Percentiles rank a stretch among this genome's conserved stretches.
phyloP scores from a whole-genome alignment of 2,113 vertebrate species.

The Aphelocoma coerulescens region DNA sequence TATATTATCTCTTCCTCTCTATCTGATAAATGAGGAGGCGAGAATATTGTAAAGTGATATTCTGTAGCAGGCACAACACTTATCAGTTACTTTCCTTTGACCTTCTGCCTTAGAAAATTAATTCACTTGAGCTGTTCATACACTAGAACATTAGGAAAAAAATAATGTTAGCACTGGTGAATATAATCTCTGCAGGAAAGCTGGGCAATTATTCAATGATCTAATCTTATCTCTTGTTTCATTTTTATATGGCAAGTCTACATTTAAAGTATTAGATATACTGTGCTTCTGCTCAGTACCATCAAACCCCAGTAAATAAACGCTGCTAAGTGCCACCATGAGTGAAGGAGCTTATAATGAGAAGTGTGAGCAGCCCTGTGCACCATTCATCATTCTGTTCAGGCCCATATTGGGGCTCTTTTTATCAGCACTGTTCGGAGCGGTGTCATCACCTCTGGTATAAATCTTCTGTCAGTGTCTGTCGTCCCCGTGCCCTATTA shows the following conservation, averaged over 20 bases:
- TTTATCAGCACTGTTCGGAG: conserved; percentile 93
- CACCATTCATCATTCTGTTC: conserved; percentile 88
- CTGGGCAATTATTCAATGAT: conserved; percentile 76
- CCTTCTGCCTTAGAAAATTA: conserved; percentile 80
- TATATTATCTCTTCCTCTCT: conserved; percentile 60
- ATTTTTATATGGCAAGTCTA: conserved; percentile 78
- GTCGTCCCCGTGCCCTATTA: conserved; percentile 84
- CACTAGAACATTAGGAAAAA: conserved; percentile 66
- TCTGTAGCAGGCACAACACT: conserved; percentile 71
- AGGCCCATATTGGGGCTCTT: conserved; percentile 85
- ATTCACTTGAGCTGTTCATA: conserved; percentile 73
- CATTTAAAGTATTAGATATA: conserved; percentile 74
- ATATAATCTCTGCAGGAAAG: conserved; percentile 78
- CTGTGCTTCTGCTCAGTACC: conserved; percentile 68
- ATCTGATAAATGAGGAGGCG: conserved; percentile 53
- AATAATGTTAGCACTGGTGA: conserved; percentile 78
- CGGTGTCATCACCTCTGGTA: conserved; percentile 85
- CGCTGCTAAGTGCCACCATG: conserved; percentile 81
- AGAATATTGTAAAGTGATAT: conserved; percentile 66
- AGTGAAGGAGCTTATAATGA: conserved; percentile 83
- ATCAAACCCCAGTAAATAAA: conserved; percentile 75
- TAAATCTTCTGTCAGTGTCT: conserved; percentile 92
- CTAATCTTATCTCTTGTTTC: conserved; percentile 81
- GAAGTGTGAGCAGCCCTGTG: conserved; percentile 86
- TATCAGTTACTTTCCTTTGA: conserved; percentile 80